These are phyloP conservation scores for Ceratoteleas bidentatus DNA, from an alignment of 1,140 invertebrate genomes.

Conservation along the genomic window DNA sequence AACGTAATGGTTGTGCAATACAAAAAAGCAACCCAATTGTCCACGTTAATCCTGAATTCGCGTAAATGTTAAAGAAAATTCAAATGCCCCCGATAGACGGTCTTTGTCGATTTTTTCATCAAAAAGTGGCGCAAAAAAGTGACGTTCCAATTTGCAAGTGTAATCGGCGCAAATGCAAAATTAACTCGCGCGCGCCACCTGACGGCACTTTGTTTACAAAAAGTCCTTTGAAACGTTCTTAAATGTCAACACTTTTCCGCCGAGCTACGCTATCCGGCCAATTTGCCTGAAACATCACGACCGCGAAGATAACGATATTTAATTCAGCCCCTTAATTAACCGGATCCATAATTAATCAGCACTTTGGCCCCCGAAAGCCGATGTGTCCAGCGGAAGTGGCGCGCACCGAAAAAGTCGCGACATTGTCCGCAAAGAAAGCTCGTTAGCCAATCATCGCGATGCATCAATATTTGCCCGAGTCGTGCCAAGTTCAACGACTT, in stretches of 20 bases:
- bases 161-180: too few relatives aligned
- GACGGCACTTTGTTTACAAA: too few relatives aligned
- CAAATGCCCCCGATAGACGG: too few relatives aligned
- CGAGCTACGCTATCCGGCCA: neutral
- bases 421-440: slow-evolving; percentile 33
- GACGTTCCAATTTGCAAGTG: too few relatives aligned
- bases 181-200: too few relatives aligned
- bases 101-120: too few relatives aligned
- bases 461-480: slow-evolving; percentile 53
- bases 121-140: too few relatives aligned
- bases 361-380: slow-evolving; percentile 10
- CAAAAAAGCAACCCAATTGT: too few relatives aligned
- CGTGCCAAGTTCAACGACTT: slow-evolving; percentile 51
- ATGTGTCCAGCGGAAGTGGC: slow-evolving; percentile 13
- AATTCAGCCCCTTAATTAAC: slow-evolving; percentile 12
- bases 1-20: too few relatives aligned
- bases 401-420: slow-evolving; percentile 33
- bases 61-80: too few relatives aligned
- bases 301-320: neutral
- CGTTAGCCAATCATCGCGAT: slow-evolving; percentile 54
- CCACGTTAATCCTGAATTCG: too few relatives aligned
- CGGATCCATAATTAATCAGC: slow-evolving; percentile 19
- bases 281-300: neutral
- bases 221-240: too few relatives aligned
- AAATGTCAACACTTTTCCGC: neutral